phyloP scores from a whole-genome alignment of 2,888 invertebrate species.

The Punctoribates punctum region DNA sequence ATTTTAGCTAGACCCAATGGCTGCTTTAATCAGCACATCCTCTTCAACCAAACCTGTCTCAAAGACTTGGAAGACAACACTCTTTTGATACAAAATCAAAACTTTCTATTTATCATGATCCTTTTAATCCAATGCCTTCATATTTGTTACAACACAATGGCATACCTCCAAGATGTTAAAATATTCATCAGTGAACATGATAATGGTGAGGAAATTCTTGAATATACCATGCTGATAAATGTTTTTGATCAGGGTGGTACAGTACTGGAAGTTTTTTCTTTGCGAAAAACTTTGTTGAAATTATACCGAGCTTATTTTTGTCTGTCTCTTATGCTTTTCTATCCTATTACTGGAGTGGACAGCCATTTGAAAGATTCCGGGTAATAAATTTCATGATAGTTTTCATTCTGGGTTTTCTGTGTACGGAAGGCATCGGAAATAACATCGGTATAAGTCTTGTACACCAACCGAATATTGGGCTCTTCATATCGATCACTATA shows the following conservation, averaged over 20 bases:
- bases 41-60: background rate
- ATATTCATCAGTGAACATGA: slow-evolving; percentile 38
- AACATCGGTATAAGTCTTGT: too few species aligned
- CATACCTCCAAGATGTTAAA: background rate
- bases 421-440: too few species aligned
- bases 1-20: background rate
- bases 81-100: background rate
- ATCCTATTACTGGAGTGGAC: background rate
- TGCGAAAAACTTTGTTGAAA: background rate
- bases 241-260: background rate
- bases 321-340: background rate
- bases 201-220: slow-evolving; percentile 28
- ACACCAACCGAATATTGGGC: too few species aligned
- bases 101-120: background rate
- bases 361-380: background rate
- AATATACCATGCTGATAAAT: background rate
- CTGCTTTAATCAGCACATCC: background rate
- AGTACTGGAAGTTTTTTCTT: background rate
- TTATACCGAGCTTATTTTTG: background rate
- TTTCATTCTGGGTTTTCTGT: too few species aligned
- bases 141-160: background rate
- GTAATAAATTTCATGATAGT: too few species aligned
- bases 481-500: too few species aligned
- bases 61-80: slow-evolving; percentile 11
- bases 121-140: background rate